These are phyloP conservation scores for Monoplex corrugatus DNA, from an alignment of 2,888 invertebrate genomes.

Conservation along the genomic window DNA sequence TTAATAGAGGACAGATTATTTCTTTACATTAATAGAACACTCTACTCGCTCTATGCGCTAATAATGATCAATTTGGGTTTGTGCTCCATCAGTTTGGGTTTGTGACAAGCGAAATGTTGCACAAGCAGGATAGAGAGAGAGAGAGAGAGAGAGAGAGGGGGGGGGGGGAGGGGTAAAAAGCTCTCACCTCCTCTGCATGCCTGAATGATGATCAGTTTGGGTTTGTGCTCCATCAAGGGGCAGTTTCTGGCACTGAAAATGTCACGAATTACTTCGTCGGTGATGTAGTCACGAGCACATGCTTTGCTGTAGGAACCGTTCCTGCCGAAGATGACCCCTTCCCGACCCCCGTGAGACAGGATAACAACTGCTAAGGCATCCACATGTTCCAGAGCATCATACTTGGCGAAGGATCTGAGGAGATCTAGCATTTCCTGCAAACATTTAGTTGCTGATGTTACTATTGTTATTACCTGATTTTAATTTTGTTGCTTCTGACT, in stretches of 20 bases:
- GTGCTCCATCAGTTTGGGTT: slow-evolving; percentile 57
- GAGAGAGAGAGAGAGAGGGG: too few relatives aligned
- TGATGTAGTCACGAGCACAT: slow-evolving; percentile 19
- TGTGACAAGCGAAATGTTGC: too few relatives aligned
- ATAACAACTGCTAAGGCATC: slow-evolving; percentile 45
- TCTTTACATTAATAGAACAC: too few relatives aligned
- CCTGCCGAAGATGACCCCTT: slow-evolving; percentile 47
- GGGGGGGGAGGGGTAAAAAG: too few relatives aligned
- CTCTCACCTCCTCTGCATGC: slow-evolving; percentile 70
- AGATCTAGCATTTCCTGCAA: slow-evolving; percentile 43
- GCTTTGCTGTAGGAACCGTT: slow-evolving; percentile 24
- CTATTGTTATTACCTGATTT: too few relatives aligned
- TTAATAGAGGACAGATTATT: too few relatives aligned
- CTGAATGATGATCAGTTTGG: slow-evolving; percentile 69
- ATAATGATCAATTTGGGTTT: slow-evolving; percentile 71
- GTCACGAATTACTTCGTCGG: slow-evolving; percentile 34
- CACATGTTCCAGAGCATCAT: background rate
- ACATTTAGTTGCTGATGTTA: too few relatives aligned
- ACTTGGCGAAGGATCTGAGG: slow-evolving; percentile 26
- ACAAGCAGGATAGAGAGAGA: too few relatives aligned
- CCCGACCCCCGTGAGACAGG: slow-evolving; percentile 49
- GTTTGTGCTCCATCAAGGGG: slow-evolving; percentile 62
- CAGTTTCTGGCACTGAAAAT: slow-evolving; percentile 62
- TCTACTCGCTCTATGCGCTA: slow-evolving; percentile 69
- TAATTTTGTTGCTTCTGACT: too few relatives aligned